Evolutionary conservation across 2,797 vertebrate species (phyloP).

Genomic region (Typhlichthys eigenmanni): DNA sequence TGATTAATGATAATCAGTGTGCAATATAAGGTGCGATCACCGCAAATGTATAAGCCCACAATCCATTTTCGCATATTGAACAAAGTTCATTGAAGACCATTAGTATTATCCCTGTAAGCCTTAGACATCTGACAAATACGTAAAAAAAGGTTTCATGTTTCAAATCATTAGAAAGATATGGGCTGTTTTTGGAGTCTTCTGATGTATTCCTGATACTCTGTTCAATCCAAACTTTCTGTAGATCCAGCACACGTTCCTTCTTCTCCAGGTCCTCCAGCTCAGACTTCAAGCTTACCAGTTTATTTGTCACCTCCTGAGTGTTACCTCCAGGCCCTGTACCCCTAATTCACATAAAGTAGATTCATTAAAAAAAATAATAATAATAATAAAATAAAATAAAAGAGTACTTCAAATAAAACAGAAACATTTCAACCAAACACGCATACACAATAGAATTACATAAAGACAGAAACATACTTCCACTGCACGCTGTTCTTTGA

Average conservation of each 20-base stretch:
- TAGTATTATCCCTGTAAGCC: no score
- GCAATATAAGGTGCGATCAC: no score
- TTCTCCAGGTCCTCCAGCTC: slow-evolving; percentile 88
- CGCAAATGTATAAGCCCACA: no score
- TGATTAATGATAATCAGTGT: no score
- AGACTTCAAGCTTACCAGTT: slow-evolving; percentile 83
- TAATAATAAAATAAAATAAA: no score
- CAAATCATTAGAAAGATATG: slow-evolving; percentile 86
- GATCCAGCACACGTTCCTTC: slow-evolving; percentile 86
- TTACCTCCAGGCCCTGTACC: slow-evolving; percentile 83
- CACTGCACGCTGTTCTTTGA: slow-evolving; percentile 93
- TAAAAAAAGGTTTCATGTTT: neutral
- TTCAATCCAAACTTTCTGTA: slow-evolving; percentile 89
- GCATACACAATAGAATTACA: neutral
- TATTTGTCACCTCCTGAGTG: slow-evolving; percentile 78
- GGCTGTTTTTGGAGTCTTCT: slow-evolving; percentile 87
- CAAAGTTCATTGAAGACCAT: no score
- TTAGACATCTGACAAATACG: neutral
- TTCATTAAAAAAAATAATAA: slow-evolving; percentile 1
- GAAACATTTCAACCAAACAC: neutral
- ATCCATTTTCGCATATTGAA: no score
- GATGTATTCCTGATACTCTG: slow-evolving; percentile 91
- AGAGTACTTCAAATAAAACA: neutral
- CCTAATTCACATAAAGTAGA: slow-evolving; percentile 61
- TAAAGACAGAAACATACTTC: slow-evolving; percentile 81